A percentile compares a stretch with the other conserved stretches of the same genome.
phyloP scores from a whole-genome alignment of 2,113 vertebrate genomes.

The Microcebus ravelobensis region DNA sequence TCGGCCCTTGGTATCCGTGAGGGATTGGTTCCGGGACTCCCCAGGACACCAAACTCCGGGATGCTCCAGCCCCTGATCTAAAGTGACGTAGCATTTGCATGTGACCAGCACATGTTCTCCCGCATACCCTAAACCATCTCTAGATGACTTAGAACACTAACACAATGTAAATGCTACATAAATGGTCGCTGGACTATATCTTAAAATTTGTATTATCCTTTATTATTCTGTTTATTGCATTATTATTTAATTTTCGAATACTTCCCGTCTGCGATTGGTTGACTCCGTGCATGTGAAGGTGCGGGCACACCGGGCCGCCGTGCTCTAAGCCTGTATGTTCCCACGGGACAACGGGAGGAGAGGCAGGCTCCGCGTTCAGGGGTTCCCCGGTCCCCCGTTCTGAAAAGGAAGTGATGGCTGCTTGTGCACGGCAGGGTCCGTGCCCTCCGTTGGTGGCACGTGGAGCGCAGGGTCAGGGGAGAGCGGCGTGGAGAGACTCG shows the following conservation, averaged over 20 bases:
- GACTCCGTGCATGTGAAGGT: background rate
- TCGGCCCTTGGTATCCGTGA: no score
- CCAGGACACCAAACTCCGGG: background rate
- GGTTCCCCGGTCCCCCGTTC: background rate
- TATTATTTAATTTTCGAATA: background rate
- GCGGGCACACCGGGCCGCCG: background rate
- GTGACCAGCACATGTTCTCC: background rate
- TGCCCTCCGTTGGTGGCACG: fast-evolving
- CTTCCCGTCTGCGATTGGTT: background rate
- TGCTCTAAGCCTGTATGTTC: no score
- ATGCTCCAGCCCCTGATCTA: background rate
- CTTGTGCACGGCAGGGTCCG: background rate
- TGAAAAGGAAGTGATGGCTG: fast-evolving
- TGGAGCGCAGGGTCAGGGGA: fast-evolving
- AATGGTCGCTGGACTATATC: background rate
- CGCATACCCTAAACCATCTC: background rate
- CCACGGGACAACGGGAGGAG: background rate
- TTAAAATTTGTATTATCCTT: background rate
- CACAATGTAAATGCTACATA: background rate
- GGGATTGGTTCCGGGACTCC: background rate
- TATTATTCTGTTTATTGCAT: background rate
- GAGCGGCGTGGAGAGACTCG: background rate
- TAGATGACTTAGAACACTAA: background rate
- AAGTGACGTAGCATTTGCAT: background rate
- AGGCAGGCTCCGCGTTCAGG: no score